Base-by-base conservation (phyloP, 2,888 invertebrate species). In the Eretmocerus hayati region DNA sequence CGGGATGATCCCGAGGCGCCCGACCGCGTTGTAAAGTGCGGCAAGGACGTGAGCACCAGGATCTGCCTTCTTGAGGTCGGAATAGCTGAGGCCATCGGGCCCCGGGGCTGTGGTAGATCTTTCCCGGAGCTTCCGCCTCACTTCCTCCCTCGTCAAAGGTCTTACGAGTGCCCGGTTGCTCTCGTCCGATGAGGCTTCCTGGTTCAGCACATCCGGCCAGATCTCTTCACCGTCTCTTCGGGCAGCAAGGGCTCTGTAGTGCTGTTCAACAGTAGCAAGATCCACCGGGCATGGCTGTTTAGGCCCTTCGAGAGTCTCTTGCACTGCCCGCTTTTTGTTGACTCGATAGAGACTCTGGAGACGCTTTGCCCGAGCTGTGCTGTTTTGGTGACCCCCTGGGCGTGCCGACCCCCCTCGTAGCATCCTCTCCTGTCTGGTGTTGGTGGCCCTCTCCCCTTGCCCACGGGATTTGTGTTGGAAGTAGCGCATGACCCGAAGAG, bases 31-130 rank as follows among this genome's bases (percentile, higher is more conserved):
- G 13, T 42, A 57, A 0, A 49, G 11, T 16, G 55, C 50, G n/a
- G 54, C 45, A 3, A 56, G 42, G 1, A 57, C 21, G 11, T 8
- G 21, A 22, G 51, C 45, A 6, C 42, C 45, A 2, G 57, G 53
- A 33, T 65, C 62, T 2, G 30, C 39, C 8, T 42, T 41, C n/a
- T 52, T 22, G 42, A 58, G 52, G 33, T 58, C 53, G 4, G 18
- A 38, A 31, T 45, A 65, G 11, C 19, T 43, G 9, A 57, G 33
- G 1, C 56, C 50, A 37, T 55, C 49, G 1, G 54, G 50, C 3
- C 55, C 52, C 1, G 52, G 53, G 8, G 55, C 11, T 6, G 22
- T 20, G 15, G 36, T 47, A 1, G 20, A 6, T 2, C 33, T 20
- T 2, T 21, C 26, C 21, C 22, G 32, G 8, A 46, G 36, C 15